Percentiles rank a stretch among this genome's conserved stretches.
Evolutionary conservation across 1,140 invertebrate genomes (phyloP).

Genomic region (Apis laboriosa): DNA sequence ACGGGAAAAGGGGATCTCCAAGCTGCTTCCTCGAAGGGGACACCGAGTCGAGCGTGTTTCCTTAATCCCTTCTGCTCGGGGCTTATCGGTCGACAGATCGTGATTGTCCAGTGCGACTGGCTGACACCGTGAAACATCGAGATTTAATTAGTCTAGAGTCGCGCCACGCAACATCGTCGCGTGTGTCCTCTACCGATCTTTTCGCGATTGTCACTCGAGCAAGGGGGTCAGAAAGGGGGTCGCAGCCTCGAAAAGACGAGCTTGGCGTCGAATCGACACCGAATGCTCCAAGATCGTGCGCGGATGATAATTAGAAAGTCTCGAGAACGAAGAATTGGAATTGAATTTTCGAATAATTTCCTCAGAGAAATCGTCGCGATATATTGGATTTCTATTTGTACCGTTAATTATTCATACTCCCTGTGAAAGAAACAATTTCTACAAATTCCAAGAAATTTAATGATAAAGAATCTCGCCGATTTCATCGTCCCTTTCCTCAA

Average conservation of each 20-base stretch:
- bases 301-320: not conserved
- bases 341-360: conserved; percentile 8
- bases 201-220: not conserved
- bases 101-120: conserved; percentile 34
- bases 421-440: too few relatives aligned
- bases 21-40: conserved; percentile 19
- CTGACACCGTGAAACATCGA: conserved; percentile 52
- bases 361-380: too few relatives aligned
- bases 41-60: conserved; percentile 29
- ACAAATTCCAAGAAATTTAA: too few relatives aligned
- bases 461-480: not conserved
- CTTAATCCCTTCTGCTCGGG: conserved; percentile 42
- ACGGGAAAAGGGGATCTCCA: conserved; percentile 10
- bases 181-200: not conserved
- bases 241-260: not conserved
- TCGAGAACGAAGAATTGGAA: not conserved
- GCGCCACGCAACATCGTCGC: conserved; percentile 31
- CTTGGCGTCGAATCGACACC: not conserved
- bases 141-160: conserved; percentile 51
- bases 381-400: too few relatives aligned
- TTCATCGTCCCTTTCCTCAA: conserved; percentile 14
- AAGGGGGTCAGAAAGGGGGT: not conserved
- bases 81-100: conserved; percentile 53
- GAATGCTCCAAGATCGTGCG: not conserved
- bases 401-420: too few relatives aligned